Evolutionary conservation across 2,888 invertebrate genomes (phyloP), one percentile per base, ranked within the genome.

Genomic region (Caenorhabditis becei): DNA sequence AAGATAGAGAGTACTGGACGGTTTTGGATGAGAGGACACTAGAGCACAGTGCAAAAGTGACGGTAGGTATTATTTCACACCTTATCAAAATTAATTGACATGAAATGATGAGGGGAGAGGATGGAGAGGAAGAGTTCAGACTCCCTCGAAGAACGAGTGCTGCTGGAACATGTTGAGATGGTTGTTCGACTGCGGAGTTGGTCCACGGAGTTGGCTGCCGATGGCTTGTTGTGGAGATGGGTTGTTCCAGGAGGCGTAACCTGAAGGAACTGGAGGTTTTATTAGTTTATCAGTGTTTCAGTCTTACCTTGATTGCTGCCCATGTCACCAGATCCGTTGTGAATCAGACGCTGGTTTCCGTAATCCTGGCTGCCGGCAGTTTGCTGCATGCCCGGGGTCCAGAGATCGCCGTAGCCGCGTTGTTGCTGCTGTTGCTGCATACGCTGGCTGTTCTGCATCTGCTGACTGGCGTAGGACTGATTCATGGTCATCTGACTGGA

Each of bases 401-500:
- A 67, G 67, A 77, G 54, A 44, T 77, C 67, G 54, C 67, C 67
- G 16, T 61, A 67, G 7, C 51, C 56, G 41, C 58, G 63, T n/a
- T 54, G 65, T 32, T 70, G 77, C 41, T 67, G 72, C n/a, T 72
- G 75, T 32, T 67, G 78, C 16, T 79, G 78, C 51, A 66, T 74
- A 23, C 72, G 58, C 18, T 69, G 66, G 28, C n/a, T 66, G 49
- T 62, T 79, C 51, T 79, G 75, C 67, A 54, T 32, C 35, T 80
- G 80, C 56, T 67, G 74, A 41, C 20, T 35, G 37, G 37, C 58
- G 11, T 65, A 65, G 10, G 20, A 23, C 18, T 58, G 49, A 18
- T n/a, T 69, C 67, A 62, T 53, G 4, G 58, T 4, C 2, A 32
- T 44, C 20, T 62, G 72, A 10, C 14, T 16, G 16, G 26, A 24